Conservation (phyloP, 1,140 invertebrate genomes). For the Anoplophora glabripennis region DNA sequence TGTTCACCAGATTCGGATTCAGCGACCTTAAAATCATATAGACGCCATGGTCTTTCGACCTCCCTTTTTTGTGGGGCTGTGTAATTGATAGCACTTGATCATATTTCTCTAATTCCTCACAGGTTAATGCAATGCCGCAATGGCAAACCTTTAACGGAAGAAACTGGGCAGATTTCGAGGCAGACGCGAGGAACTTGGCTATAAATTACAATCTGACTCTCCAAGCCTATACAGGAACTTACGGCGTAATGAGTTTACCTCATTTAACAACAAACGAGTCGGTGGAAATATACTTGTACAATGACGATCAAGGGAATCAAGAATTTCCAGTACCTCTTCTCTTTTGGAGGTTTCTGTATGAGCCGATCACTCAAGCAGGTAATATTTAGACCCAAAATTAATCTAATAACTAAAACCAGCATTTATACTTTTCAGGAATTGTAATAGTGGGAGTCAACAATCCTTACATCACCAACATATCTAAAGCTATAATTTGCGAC, state of each 20-base stretch:
- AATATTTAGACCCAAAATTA: too few species aligned
- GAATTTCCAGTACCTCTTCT: constrained; percentile 55
- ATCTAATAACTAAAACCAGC: too few species aligned
- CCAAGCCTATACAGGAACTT: constrained; percentile 57
- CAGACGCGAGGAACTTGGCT: constrained; percentile 46
- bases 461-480: constrained; percentile 51
- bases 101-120: too few species aligned
- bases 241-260: constrained; percentile 51
- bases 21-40: too few species aligned
- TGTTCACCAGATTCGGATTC: too few species aligned
- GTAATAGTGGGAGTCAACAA: constrained; percentile 65
- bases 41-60: too few species aligned
- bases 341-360: constrained; percentile 61
- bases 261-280: constrained; percentile 43
- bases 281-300: not conserved
- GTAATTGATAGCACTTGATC: too few species aligned
- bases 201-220: constrained; percentile 36
- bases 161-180: constrained; percentile 54
- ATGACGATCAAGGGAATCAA: constrained; percentile 34
- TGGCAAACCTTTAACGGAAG: constrained; percentile 56
- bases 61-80: too few species aligned
- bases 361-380: constrained; percentile 29
- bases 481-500: constrained; percentile 54
- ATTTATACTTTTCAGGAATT: constrained; percentile 48
- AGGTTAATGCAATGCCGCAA: constrained; percentile 55